These are phyloP conservation scores for Propithecus perrieri DNA, from an alignment of 2,797 vertebrate species.

Conservation along the genomic window DNA sequence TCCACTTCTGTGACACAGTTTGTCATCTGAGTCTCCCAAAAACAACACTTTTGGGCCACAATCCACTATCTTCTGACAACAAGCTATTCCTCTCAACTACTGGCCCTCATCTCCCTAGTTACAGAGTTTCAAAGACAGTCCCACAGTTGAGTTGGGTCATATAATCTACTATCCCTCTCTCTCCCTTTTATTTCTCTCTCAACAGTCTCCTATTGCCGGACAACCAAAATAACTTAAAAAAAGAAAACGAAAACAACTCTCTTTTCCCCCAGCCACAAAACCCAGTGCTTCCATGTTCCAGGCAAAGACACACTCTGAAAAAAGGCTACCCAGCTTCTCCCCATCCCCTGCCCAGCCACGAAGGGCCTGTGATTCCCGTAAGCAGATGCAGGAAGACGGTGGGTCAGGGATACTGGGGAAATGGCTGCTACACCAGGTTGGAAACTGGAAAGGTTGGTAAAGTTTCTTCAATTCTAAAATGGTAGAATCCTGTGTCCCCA, in stretches of 20 bases:
- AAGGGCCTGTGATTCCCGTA: background rate
- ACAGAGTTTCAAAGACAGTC: background rate
- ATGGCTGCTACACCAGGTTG: background rate
- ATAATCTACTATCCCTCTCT: background rate
- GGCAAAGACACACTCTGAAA: background rate
- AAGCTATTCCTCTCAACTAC: background rate
- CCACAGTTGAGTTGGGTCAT: background rate
- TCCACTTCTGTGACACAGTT: background rate
- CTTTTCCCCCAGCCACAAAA: background rate
- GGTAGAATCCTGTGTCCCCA: background rate
- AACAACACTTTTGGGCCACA: background rate
- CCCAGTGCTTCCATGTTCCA: background rate
- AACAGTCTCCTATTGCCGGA: background rate
- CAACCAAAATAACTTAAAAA: background rate
- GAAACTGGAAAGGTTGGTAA: background rate
- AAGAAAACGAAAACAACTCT: background rate
- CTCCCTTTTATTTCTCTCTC: background rate
- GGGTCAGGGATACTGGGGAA: background rate
- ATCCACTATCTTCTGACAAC: background rate
- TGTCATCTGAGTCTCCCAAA: background rate
- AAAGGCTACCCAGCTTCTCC: background rate
- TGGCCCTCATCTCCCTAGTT: background rate
- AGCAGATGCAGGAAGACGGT: background rate
- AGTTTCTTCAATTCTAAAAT: background rate
- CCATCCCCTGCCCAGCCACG: background rate